Conservation (phyloP, 2,113 vertebrate genomes). For the Cyprinodon variegatus region DNA sequence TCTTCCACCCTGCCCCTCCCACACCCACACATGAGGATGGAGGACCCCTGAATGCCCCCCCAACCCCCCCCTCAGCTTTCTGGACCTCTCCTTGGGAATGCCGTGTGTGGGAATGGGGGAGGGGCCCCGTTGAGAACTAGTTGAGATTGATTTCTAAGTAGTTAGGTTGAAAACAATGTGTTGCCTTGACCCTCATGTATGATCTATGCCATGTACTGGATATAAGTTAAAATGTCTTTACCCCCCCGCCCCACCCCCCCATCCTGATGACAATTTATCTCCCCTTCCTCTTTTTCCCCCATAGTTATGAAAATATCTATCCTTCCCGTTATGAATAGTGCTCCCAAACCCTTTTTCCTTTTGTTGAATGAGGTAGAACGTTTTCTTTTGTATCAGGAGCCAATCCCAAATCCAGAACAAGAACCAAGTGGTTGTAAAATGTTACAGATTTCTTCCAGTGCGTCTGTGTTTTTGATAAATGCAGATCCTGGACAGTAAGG, state of each 20-base stretch:
- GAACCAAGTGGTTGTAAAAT: slow-evolving; percentile 28
- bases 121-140: slow-evolving; percentile 63
- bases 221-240: slow-evolving; percentile 72
- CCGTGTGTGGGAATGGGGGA: slow-evolving; percentile 40
- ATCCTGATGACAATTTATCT: slow-evolving; percentile 47
- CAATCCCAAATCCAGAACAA: slow-evolving; percentile 19
- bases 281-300: slow-evolving; percentile 12
- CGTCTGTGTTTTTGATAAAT: slow-evolving; percentile 9
- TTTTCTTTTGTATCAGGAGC: slow-evolving; percentile 54
- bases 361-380: slow-evolving; percentile 47
- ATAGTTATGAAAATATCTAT: slow-evolving; percentile 67
- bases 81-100: slow-evolving; percentile 41
- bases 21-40: slow-evolving; percentile 47
- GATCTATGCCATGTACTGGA: slow-evolving; percentile 74
- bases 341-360: slow-evolving; percentile 18
- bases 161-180: slow-evolving; percentile 73
- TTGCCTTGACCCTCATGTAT: slow-evolving; percentile 76
- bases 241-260: slow-evolving; percentile 41
- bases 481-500: slow-evolving; percentile 32
- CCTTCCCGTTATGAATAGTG: slow-evolving; percentile 65
- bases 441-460: slow-evolving; percentile 13
- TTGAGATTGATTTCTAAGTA: slow-evolving; percentile 72
- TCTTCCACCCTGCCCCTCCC: background rate
- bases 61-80: background rate
- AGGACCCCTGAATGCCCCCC: slow-evolving; percentile 38